A percentile compares a stretch with the other conserved stretches of the same genome.
Evolutionary conservation across 92 coral and sea anemone species (phyloP).

Genomic region (Plumapathes pennacea): DNA sequence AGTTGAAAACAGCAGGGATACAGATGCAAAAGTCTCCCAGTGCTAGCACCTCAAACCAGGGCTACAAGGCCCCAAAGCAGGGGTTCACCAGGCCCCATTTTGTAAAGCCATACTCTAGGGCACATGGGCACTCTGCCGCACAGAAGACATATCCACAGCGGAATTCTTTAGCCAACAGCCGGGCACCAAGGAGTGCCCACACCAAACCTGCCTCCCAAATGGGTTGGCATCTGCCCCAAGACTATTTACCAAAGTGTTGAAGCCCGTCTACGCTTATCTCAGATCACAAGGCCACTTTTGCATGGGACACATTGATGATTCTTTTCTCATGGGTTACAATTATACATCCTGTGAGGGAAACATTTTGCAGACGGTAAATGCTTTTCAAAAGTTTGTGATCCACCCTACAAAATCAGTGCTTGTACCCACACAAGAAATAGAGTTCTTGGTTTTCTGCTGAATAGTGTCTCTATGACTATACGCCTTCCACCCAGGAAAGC

Average conservation of each 20-base stretch:
- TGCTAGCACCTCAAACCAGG: constrained; percentile 3
- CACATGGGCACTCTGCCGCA: constrained; percentile 9
- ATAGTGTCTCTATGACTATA: constrained; percentile 16
- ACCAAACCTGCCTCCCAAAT: constrained; percentile 34
- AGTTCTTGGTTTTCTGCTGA: constrained; percentile 7
- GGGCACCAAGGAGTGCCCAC: constrained; percentile 18
- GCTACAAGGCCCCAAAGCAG: constrained; percentile 16
- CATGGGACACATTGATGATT: constrained; percentile 35
- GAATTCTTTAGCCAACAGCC: constrained; percentile 21
- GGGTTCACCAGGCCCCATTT: constrained; percentile 10
- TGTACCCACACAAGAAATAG: constrained; percentile 5
- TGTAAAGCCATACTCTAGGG: not conserved
- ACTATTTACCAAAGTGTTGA: constrained; percentile 30
- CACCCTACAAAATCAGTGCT: constrained; percentile 9
- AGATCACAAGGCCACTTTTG: constrained; percentile 20
- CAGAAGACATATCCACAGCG: not conserved
- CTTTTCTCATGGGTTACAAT: constrained; percentile 27
- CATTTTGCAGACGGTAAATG: not conserved
- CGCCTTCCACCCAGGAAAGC: constrained; percentile 28
- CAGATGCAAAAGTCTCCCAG: constrained; percentile 8
- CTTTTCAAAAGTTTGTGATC: not conserved
- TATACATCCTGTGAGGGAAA: constrained; percentile 3
- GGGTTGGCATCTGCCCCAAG: constrained; percentile 37
- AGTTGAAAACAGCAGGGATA: constrained; percentile 11
- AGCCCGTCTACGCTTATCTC: constrained; percentile 32